phyloP scores from a whole-genome alignment of 1,140 invertebrate species.

The Aphaenogaster floridana region DNA sequence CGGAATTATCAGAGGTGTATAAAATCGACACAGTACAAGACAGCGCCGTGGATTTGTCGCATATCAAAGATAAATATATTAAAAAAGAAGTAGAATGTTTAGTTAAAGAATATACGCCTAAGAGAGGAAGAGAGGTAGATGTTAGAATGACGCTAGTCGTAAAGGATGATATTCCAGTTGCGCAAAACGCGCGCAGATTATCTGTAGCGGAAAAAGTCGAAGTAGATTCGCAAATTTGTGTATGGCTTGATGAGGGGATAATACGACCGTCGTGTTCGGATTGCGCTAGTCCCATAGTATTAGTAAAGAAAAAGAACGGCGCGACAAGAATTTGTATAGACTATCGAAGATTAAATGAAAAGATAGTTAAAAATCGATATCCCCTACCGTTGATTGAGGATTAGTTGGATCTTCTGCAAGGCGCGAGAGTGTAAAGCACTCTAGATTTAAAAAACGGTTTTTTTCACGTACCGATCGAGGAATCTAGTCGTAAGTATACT shows the following conservation, averaged over 20 bases:
- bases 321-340: slow-evolving; percentile 10
- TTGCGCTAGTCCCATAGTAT: slow-evolving; percentile 20
- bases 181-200: background rate
- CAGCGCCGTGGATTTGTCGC: background rate
- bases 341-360: slow-evolving; percentile 21
- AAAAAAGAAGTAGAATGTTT: background rate
- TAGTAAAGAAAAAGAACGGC: slow-evolving; percentile 22
- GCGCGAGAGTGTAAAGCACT: background rate
- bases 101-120: slow-evolving; percentile 1
- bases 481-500: slow-evolving; percentile 21
- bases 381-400: slow-evolving; percentile 24
- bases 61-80: background rate
- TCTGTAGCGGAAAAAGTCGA: background rate
- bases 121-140: background rate
- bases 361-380: slow-evolving; percentile 28
- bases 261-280: slow-evolving; percentile 21
- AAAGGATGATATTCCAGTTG: slow-evolving; percentile 33
- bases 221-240: slow-evolving; percentile 30
- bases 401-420: background rate
- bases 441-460: slow-evolving; percentile 35
- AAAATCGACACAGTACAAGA: slow-evolving; percentile 6
- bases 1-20: background rate
- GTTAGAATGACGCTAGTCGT: slow-evolving; percentile 1
- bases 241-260: slow-evolving; percentile 8
- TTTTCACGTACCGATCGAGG: slow-evolving; percentile 12